phyloP scores from a whole-genome alignment of 1,140 invertebrate species.

The Leptonema lineaticorne region DNA sequence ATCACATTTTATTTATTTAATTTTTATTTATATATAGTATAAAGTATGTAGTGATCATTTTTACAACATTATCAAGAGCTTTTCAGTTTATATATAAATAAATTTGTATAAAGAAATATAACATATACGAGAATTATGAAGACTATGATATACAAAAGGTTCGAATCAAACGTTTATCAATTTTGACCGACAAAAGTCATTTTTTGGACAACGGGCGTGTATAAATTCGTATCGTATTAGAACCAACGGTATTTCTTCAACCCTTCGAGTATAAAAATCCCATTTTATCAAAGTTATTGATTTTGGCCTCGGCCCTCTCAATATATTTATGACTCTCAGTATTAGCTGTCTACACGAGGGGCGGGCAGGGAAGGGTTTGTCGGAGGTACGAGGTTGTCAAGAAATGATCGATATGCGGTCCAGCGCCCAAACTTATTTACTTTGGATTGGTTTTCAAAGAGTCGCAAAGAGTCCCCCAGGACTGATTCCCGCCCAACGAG shows the following conservation, averaged over 20 bases:
- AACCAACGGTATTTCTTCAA: background rate
- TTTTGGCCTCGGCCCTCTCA: constrained; percentile 3
- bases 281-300: constrained; percentile 24
- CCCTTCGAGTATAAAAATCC: constrained; percentile 9
- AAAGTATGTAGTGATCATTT: too few relatives aligned
- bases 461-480: constrained; percentile 15
- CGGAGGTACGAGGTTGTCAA: constrained; percentile 8
- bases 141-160: too few relatives aligned
- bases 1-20: too few relatives aligned
- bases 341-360: constrained; percentile 24
- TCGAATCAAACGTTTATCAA: too few relatives aligned
- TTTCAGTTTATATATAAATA: too few relatives aligned
- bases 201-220: too few relatives aligned
- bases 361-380: too few relatives aligned
- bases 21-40: too few relatives aligned
- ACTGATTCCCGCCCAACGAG: background rate
- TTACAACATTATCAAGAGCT: too few relatives aligned
- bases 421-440: constrained; percentile 24
- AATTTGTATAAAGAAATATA: too few relatives aligned
- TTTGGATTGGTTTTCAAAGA: constrained; percentile 28
- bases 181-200: too few relatives aligned
- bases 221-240: background rate
- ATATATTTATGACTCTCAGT: constrained; percentile 25
- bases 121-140: too few relatives aligned
- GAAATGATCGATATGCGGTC: constrained; percentile 26